Evolutionary conservation across 2,888 invertebrate species (phyloP).

Genomic region (Limnephilus marmoratus): DNA sequence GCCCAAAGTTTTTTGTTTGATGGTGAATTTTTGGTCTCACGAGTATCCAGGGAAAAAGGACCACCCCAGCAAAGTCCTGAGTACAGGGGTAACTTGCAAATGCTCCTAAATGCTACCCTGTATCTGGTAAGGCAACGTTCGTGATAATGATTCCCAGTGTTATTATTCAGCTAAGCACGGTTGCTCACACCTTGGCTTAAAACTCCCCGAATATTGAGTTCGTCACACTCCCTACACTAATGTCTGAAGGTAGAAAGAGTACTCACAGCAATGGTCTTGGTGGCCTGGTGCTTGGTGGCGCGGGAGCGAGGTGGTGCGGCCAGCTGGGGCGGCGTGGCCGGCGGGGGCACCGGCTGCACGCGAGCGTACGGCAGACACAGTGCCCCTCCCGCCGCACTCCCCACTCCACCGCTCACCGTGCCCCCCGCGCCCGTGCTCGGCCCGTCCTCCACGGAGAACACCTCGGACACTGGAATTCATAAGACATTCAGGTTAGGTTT

Average conservation of each 20-base stretch:
- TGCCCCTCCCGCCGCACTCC: constrained; percentile 70
- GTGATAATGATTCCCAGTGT: too few relatives aligned
- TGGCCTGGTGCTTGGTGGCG: constrained; percentile 18
- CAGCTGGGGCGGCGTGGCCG: constrained; percentile 65
- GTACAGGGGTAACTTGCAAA: too few relatives aligned
- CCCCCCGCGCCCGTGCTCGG: constrained; percentile 68
- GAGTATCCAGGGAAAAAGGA: too few relatives aligned
- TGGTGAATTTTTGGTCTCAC: too few relatives aligned
- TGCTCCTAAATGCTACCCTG: too few relatives aligned
- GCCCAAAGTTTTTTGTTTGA: too few relatives aligned
- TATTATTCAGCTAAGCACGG: too few relatives aligned
- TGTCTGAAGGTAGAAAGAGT: neutral
- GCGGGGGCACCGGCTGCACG: constrained; percentile 67
- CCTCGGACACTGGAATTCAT: constrained; percentile 54
- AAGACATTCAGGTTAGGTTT: neutral
- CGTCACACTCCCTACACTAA: neutral
- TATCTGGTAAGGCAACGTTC: too few relatives aligned
- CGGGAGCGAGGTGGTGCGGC: constrained; percentile 36
- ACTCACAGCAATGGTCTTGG: constrained; percentile 50
- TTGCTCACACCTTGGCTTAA: too few relatives aligned
- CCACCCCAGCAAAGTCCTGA: too few relatives aligned
- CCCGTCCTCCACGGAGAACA: constrained; percentile 69
- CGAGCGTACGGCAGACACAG: constrained; percentile 59
- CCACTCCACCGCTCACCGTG: constrained; percentile 67
- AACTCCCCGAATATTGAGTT: too few relatives aligned